Conservation (phyloP, 92 coral and sea anemone species). For the Meandrina meandrites region DNA sequence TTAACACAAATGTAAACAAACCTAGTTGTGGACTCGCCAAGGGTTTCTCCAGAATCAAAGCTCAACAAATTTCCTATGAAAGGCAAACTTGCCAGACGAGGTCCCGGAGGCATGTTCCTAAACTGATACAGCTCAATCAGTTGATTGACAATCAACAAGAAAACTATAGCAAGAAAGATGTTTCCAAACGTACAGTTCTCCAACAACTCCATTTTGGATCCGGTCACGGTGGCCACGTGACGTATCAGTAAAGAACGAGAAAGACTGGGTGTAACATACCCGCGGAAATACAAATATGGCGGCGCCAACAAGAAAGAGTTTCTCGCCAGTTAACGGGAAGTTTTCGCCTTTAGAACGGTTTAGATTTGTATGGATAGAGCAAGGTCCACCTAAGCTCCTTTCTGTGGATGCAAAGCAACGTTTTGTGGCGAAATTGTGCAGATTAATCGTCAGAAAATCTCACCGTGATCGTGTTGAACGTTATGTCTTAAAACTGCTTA, state of each 20-base stretch:
- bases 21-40: conserved; percentile 14
- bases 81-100: conserved; percentile 59
- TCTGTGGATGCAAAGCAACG: neutral
- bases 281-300: conserved; percentile 34
- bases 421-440: neutral
- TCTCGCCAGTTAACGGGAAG: neutral
- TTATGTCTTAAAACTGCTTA: too few species aligned
- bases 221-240: neutral
- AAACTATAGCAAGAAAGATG: conserved; percentile 26
- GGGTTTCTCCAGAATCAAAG: conserved; percentile 34
- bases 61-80: conserved; percentile 59
- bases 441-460: neutral
- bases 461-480: neutral
- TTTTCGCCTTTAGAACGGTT: neutral
- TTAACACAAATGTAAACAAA: conserved; percentile 25
- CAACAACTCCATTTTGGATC: neutral
- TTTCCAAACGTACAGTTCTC: conserved; percentile 31
- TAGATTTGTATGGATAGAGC: neutral
- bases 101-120: conserved; percentile 72
- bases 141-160: conserved; percentile 41
- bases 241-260: too few species aligned
- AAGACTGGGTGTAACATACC: neutral
- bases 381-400: neutral
- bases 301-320: conserved; percentile 3
- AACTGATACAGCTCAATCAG: conserved; percentile 62